Percentiles rank a stretch among this genome's conserved stretches.
These are phyloP conservation scores for Drosophila neotestacea DNA, from an alignment of 2,888 invertebrate genomes.

Conservation along the genomic window DNA sequence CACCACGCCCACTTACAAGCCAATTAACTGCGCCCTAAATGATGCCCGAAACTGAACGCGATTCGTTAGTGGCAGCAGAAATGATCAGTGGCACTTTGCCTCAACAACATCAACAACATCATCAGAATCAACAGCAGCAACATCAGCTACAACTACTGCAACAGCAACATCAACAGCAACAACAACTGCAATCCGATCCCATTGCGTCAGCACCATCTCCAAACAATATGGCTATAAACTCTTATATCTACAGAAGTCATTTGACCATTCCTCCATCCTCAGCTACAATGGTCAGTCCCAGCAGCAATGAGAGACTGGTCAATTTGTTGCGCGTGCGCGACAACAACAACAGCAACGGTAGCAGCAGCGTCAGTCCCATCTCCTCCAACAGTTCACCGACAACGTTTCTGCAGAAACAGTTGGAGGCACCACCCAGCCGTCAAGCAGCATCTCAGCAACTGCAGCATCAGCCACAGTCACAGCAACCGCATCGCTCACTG, in stretches of 20 bases:
- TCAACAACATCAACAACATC: conserved; percentile 65
- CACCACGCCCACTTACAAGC: conserved; percentile 48
- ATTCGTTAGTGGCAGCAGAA: conserved; percentile 81
- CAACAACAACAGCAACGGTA: conserved; percentile 51
- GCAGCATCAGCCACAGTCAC: conserved; percentile 28
- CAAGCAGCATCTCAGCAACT: conserved; percentile 31
- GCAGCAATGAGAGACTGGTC: conserved; percentile 76
- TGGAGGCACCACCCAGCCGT: conserved; percentile 70
- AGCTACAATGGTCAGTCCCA: conserved; percentile 67
- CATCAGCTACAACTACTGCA: conserved; percentile 43
- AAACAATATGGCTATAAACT: conserved; percentile 78
- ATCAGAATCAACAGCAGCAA: conserved; percentile 46
- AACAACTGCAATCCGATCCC: conserved; percentile 32
- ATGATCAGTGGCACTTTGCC: conserved; percentile 83
- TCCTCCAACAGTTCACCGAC: conserved; percentile 67
- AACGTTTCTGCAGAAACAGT: conserved; percentile 79
- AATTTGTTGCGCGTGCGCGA: conserved; percentile 73
- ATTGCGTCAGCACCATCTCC: conserved; percentile 24
- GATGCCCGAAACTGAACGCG: conserved; percentile 85
- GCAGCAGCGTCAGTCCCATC: conserved; percentile 48
- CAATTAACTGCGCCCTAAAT: conserved; percentile 77
- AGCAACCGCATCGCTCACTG: conserved; percentile 46
- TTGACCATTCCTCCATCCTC: conserved; percentile 80
- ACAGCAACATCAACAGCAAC: conserved; percentile 53
- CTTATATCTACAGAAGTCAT: conserved; percentile 84